Percentiles rank a stretch among this genome's conserved stretches.
Evolutionary conservation across 1,140 invertebrate genomes (phyloP).

Genomic region (Drosophila ambigua): DNA sequence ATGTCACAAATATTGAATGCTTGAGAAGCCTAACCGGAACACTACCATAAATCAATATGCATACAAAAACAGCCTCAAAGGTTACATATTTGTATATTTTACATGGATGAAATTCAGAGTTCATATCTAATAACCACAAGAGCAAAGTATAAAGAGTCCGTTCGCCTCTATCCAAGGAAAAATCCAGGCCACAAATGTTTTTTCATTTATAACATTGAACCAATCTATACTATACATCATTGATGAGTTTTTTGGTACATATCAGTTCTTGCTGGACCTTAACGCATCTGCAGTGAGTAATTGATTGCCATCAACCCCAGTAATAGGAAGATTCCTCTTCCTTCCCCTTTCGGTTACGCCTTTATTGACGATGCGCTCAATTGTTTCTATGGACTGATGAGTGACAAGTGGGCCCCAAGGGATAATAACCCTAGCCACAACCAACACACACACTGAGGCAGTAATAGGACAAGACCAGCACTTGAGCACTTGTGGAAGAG

Average conservation of each 20-base stretch:
- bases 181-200: background rate
- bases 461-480: conserved; percentile 15
- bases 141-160: too few relatives aligned
- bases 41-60: too few relatives aligned
- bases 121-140: too few relatives aligned
- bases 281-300: conserved; percentile 56
- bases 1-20: too few relatives aligned
- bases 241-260: conserved; percentile 5
- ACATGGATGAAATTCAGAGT: too few relatives aligned
- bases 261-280: conserved; percentile 8
- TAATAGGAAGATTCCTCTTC: conserved; percentile 21
- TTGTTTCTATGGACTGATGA: conserved; percentile 60
- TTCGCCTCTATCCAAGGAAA: background rate
- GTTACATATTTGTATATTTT: too few relatives aligned
- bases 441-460: conserved; percentile 4
- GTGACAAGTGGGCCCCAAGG: conserved; percentile 68
- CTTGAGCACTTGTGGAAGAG: conserved; percentile 31
- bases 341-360: conserved; percentile 31
- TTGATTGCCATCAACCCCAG: conserved; percentile 52
- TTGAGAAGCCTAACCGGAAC: too few relatives aligned
- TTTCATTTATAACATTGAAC: conserved; percentile 36
- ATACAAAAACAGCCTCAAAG: too few relatives aligned
- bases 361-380: conserved; percentile 57
- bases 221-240: conserved; percentile 20
- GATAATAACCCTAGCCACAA: conserved; percentile 61